phyloP scores from a whole-genome alignment of 2,113 vertebrate species.

The Gulo gulo region DNA sequence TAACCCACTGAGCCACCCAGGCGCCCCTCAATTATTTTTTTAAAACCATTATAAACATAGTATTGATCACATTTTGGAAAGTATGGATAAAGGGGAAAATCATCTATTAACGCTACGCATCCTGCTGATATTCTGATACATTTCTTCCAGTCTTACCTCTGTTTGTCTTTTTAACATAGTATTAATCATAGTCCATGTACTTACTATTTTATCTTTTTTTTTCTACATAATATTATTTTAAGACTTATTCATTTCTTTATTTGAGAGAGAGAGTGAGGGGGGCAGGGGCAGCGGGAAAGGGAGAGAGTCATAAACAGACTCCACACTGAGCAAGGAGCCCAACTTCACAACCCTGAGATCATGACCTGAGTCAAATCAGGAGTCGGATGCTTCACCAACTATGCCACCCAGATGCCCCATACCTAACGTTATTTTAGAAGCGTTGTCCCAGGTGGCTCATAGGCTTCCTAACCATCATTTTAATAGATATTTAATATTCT shows the following conservation, averaged over 20 bases:
- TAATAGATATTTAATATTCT: slow-evolving; percentile 5
- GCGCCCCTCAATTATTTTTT: neutral
- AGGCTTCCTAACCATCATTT: neutral
- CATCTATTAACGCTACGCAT: neutral
- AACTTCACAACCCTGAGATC: neutral
- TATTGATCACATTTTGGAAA: neutral
- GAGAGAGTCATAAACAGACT: neutral
- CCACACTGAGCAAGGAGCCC: neutral
- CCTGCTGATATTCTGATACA: neutral
- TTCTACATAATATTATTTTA: neutral
- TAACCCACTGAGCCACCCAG: too few species aligned
- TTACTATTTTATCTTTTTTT: neutral
- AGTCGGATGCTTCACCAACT: neutral
- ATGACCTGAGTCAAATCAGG: neutral
- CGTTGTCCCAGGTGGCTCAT: neutral
- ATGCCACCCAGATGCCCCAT: neutral
- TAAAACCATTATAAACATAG: neutral
- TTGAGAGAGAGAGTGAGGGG: neutral
- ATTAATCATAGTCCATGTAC: neutral
- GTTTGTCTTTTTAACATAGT: neutral
- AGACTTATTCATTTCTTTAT: neutral
- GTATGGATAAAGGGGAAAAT: neutral
- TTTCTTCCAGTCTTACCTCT: neutral
- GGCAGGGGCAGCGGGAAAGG: neutral
- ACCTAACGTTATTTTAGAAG: neutral